Evolutionary conservation across 2,888 invertebrate genomes (phyloP).

Genomic region (Nezara viridula): DNA sequence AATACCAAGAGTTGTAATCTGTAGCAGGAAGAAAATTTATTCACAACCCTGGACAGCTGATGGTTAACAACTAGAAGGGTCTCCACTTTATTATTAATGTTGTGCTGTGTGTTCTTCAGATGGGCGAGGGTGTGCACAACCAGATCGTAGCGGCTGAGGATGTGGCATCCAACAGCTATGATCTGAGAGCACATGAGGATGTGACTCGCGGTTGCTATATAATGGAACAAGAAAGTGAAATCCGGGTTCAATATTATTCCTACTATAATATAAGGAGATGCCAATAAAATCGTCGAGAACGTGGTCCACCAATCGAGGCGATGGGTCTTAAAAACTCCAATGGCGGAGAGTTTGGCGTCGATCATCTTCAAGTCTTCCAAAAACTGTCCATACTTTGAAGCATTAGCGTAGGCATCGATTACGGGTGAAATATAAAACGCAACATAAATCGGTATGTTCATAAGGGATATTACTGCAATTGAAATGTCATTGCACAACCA

Average conservation of each 20-base stretch:
- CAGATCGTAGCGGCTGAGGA: too few species aligned
- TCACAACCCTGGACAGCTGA: too few species aligned
- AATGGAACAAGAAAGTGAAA: too few species aligned
- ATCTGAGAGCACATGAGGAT: too few species aligned
- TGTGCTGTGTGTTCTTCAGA: too few species aligned
- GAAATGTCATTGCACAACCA: not conserved
- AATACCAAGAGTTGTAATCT: too few species aligned
- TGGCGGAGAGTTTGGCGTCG: not conserved
- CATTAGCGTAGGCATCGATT: not conserved
- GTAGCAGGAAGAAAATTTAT: too few species aligned
- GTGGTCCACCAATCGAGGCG: not conserved
- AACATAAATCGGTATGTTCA: not conserved
- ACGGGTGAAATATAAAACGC: not conserved
- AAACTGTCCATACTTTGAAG: not conserved
- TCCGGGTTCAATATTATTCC: not conserved
- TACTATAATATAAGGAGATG: not conserved
- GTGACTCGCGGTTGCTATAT: too few species aligned
- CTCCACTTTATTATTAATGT: too few species aligned
- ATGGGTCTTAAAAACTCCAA: not conserved
- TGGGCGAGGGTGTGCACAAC: too few species aligned
- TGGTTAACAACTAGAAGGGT: too few species aligned
- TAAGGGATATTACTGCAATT: not conserved
- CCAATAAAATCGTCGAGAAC: not conserved
- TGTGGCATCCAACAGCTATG: too few species aligned
- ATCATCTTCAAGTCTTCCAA: not conserved